A percentile compares a stretch with the other conserved stretches of the same genome.
Evolutionary conservation across 2,888 invertebrate genomes (phyloP).

Genomic region (Brenthis daphne): DNA sequence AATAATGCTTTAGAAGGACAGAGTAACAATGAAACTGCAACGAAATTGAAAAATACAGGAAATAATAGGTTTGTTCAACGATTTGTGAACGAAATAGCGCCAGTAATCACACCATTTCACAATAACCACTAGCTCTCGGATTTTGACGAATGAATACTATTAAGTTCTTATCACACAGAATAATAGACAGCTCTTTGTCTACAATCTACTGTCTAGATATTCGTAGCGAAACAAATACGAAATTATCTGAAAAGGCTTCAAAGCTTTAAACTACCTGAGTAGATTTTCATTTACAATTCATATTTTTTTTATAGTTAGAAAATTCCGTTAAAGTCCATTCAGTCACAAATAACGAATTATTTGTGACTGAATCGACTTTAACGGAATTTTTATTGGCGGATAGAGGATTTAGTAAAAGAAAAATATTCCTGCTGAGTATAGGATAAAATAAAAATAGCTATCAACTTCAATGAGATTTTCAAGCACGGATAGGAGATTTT

Average conservation of each 20-base stretch:
- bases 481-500: too few relatives aligned
- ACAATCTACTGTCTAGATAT: constrained; percentile 9
- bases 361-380: too few relatives aligned
- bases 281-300: too few relatives aligned
- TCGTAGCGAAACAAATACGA: not conserved
- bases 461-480: too few relatives aligned
- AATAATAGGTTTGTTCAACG: constrained; percentile 13
- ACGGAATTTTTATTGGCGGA: too few relatives aligned
- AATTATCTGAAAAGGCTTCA: constrained; percentile 3
- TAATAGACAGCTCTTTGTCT: constrained; percentile 10
- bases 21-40: constrained; percentile 7
- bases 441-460: too few relatives aligned
- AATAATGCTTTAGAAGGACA: not conserved
- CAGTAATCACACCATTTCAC: constrained; percentile 8
- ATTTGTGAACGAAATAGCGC: constrained; percentile 12
- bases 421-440: too few relatives aligned
- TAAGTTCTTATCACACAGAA: constrained; percentile 12
- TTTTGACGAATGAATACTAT: not conserved
- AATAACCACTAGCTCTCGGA: constrained; percentile 11
- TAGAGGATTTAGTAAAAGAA: too few relatives aligned
- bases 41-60: constrained; percentile 19
- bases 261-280: not conserved
- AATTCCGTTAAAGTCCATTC: too few relatives aligned
- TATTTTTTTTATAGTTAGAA: too few relatives aligned
- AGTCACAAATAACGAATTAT: too few relatives aligned